Percentiles rank a stretch among this genome's conserved stretches.
Evolutionary conservation across 2,888 invertebrate genomes (phyloP).

Genomic region (Neoscelio sp.): DNA sequence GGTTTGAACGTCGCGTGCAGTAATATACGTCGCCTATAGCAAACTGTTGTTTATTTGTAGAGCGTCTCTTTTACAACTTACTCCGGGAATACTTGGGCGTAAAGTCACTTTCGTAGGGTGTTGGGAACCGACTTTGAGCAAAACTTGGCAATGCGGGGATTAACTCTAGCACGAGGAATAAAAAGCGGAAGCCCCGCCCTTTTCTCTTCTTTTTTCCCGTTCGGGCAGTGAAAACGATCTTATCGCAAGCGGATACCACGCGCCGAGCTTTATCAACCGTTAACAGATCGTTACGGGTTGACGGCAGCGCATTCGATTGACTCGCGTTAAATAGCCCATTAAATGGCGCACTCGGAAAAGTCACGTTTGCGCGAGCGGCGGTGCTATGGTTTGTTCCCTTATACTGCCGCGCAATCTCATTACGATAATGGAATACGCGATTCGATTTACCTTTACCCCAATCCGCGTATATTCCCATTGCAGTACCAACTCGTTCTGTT

Average conservation of each 20-base stretch:
- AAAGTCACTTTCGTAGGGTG: conserved; percentile 49
- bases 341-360: conserved; percentile 69
- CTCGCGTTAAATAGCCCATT: conserved; percentile 69
- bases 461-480: conserved; percentile 34
- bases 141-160: conserved; percentile 77
- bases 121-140: conserved; percentile 70
- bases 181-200: conserved; percentile 73
- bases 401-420: conserved; percentile 67
- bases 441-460: conserved; percentile 67
- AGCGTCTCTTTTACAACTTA: conserved; percentile 69
- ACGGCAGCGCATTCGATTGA: conserved; percentile 69
- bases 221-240: conserved; percentile 53
- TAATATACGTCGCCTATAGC: conserved; percentile 51
- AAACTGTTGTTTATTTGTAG: conserved; percentile 74
- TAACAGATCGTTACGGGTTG: conserved; percentile 70
- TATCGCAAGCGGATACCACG: conserved; percentile 40
- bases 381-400: conserved; percentile 55
- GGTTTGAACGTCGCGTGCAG: conserved; percentile 51
- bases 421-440: conserved; percentile 69
- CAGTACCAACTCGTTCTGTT: conserved; percentile 25
- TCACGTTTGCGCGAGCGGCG: conserved; percentile 62
- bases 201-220: conserved; percentile 6
- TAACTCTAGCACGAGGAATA: conserved; percentile 76
- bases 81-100: conserved; percentile 40
- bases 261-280: conserved; percentile 67